Evolutionary conservation across 2,888 invertebrate species (phyloP).

Genomic region (Branchellion lobata): DNA sequence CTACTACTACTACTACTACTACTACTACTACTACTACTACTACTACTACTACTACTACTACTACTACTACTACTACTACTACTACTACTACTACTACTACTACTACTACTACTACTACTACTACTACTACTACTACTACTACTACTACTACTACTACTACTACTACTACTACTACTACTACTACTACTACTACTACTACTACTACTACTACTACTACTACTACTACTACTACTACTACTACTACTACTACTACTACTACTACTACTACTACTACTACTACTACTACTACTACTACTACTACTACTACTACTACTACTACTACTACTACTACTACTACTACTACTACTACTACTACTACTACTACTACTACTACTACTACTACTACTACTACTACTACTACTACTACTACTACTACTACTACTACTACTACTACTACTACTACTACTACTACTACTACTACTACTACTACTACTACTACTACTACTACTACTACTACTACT

Average conservation of each 20-base stretch:
- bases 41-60: conserved; percentile 10
- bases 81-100: conserved; percentile 39
- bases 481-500: conserved; percentile 46
- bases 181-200: conserved; percentile 18
- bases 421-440: conserved; percentile 46
- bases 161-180: conserved; percentile 33
- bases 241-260: conserved; percentile 20
- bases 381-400: conserved; percentile 19
- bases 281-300: conserved; percentile 31
- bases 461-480: conserved; percentile 46
- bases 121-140: conserved; percentile 45
- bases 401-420: conserved; percentile 42
- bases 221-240: conserved; percentile 31
- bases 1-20: conserved; percentile 34
- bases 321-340: conserved; percentile 13
- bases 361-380: conserved; percentile 33
- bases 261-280: conserved; percentile 35
- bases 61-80: conserved; percentile 11
- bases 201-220: conserved; percentile 36
- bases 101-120: conserved; percentile 46
- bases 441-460: conserved; percentile 46
- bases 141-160: conserved; percentile 31
- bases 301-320: conserved; percentile 33
- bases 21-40: conserved; percentile 10
- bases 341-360: conserved; percentile 36